Percentiles rank a stretch among this genome's conserved stretches.
These are phyloP conservation scores for Fulica atra DNA, from an alignment of 2,113 vertebrate genomes.

Conservation along the genomic window DNA sequence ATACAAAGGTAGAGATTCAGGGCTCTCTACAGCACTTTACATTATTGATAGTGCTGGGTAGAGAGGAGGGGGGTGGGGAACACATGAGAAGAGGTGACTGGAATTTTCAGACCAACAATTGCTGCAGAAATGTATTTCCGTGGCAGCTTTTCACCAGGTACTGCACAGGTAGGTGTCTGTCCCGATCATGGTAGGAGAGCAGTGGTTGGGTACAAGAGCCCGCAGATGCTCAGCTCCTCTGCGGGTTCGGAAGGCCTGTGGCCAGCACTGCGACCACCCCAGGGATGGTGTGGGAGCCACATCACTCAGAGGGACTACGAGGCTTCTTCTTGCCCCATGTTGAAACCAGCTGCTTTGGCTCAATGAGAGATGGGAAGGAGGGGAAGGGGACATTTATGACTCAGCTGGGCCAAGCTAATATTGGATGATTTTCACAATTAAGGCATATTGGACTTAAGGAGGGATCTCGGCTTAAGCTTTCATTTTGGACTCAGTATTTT, in stretches of 20 bases:
- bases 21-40: neutral
- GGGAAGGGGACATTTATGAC: neutral
- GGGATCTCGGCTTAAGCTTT: neutral
- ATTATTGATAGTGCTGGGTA: neutral
- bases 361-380: neutral
- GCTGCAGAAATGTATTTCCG: neutral
- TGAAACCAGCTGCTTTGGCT: neutral
- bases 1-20: neutral
- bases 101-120: neutral
- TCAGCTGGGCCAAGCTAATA: neutral
- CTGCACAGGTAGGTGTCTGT: neutral
- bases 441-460: neutral
- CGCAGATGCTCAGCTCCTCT: neutral
- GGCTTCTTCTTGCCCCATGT: neutral
- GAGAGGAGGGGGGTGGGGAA: neutral
- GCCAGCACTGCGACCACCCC: neutral
- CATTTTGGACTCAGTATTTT: neutral
- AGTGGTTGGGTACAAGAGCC: neutral
- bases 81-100: neutral
- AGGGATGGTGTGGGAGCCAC: rapidly evolving
- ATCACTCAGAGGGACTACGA: neutral
- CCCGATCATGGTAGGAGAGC: neutral
- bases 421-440: neutral
- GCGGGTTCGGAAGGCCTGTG: rapidly evolving
- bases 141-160: neutral